Conservation (phyloP, 1,140 invertebrate genomes). For the Phymastichus coffea region DNA sequence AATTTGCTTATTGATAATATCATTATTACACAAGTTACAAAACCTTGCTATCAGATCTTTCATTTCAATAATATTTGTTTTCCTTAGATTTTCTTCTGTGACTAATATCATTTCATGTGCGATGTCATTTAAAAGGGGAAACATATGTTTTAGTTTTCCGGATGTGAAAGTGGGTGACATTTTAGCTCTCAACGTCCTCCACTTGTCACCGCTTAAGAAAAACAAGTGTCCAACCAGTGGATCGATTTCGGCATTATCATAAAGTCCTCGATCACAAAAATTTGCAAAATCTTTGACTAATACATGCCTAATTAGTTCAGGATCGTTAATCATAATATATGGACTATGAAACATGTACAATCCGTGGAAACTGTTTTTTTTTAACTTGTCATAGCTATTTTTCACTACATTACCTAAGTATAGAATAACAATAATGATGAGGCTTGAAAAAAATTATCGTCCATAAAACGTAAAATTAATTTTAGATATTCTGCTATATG, state of each 20-base stretch:
- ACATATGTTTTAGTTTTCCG: slow-evolving; percentile 59
- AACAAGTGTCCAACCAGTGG: slow-evolving; percentile 58
- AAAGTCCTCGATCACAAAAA: slow-evolving; percentile 51
- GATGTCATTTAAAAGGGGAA: slow-evolving; percentile 49
- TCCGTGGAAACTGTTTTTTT: slow-evolving; percentile 37
- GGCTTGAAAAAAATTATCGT: neutral
- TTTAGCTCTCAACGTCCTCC: slow-evolving; percentile 56
- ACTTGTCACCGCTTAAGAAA: slow-evolving; percentile 45
- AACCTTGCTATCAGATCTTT: slow-evolving; percentile 3
- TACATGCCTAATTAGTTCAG: slow-evolving; percentile 53
- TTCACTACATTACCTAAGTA: slow-evolving; percentile 22
- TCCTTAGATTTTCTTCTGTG: neutral
- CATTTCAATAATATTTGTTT: neutral
- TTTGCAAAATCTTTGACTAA: slow-evolving; percentile 54
- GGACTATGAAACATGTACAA: slow-evolving; percentile 55
- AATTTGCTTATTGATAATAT: neutral
- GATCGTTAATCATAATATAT: slow-evolving; percentile 51
- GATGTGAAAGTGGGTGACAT: no score
- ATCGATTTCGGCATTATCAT: slow-evolving; percentile 53
- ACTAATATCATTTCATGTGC: slow-evolving; percentile 43
- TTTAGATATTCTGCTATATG: no score
- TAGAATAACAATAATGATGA: no score
- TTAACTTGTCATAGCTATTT: slow-evolving; percentile 21
- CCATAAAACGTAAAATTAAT: no score
- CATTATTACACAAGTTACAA: neutral